Percentiles rank a stretch among this genome's conserved stretches.
Evolutionary conservation across 2,113 vertebrate genomes (phyloP).

Genomic region (Gopherus flavomarginatus): DNA sequence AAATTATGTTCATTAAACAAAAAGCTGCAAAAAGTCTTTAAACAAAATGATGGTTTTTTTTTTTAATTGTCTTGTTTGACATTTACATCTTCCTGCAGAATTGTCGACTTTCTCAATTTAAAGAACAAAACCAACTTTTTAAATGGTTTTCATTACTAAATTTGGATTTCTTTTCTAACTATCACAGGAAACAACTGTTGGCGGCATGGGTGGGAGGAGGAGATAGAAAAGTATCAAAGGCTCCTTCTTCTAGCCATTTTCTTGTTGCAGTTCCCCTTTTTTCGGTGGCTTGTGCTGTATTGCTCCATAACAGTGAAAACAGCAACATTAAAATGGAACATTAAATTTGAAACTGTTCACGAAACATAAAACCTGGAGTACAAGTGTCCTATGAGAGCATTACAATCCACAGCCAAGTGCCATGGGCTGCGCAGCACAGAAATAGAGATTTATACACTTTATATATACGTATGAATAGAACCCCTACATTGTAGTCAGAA

Average conservation of each 20-base stretch:
- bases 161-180: neutral
- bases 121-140: neutral
- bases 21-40: neutral
- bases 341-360: neutral
- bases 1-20: neutral
- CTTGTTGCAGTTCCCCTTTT: neutral
- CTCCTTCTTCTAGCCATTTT: neutral
- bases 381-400: neutral
- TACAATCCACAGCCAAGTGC: neutral
- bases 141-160: neutral
- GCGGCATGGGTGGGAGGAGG: neutral
- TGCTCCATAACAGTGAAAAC: neutral
- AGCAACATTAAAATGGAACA: neutral
- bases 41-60: neutral
- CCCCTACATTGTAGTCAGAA: constrained; percentile 7
- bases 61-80: neutral
- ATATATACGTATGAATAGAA: neutral
- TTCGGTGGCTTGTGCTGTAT: neutral
- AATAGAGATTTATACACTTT: neutral
- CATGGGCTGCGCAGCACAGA: neutral
- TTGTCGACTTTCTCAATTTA: neutral
- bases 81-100: neutral
- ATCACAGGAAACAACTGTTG: neutral
- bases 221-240: too few species aligned
- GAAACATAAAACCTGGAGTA: neutral